Conservation (phyloP, 2,888 invertebrate genomes). For the Napeogenes inachia region DNA sequence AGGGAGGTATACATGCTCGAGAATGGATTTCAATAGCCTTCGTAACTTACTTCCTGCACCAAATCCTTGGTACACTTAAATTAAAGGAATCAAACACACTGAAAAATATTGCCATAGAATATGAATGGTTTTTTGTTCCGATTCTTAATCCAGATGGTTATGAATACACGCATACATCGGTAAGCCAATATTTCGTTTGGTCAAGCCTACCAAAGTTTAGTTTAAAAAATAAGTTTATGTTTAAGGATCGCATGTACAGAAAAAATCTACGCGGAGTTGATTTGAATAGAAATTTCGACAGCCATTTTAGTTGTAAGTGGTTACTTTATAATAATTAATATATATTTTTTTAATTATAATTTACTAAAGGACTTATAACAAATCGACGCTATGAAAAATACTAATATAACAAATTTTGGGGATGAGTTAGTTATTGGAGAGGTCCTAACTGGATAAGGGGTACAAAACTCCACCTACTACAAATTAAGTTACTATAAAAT, state of each 20-base stretch:
- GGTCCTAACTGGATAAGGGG: not conserved
- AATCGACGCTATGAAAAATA: not conserved
- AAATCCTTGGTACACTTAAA: conserved; percentile 59
- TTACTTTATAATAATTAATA: not conserved
- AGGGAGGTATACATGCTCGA: conserved; percentile 82
- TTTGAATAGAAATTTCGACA: conserved; percentile 80
- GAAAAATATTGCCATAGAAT: conserved; percentile 58
- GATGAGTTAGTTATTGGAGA: too few relatives aligned
- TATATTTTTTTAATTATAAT: not conserved
- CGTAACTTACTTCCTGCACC: conserved; percentile 76
- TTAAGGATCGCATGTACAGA: conserved; percentile 78
- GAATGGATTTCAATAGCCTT: conserved; percentile 84
- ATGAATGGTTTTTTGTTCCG: conserved; percentile 84
- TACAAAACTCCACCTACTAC: not conserved
- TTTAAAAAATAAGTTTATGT: conserved; percentile 14
- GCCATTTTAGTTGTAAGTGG: conserved; percentile 67
- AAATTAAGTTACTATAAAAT: too few relatives aligned
- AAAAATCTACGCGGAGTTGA: conserved; percentile 79
- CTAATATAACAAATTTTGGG: too few relatives aligned
- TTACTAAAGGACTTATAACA: not conserved
- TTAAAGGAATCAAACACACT: conserved; percentile 50
- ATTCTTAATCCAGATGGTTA: conserved; percentile 86
- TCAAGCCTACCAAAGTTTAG: not conserved
- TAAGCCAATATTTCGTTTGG: conserved; percentile 31
- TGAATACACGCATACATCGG: conserved; percentile 77